Evolutionary conservation across 2,888 invertebrate species (phyloP).

Genomic region (Ecliptopera silaceata): DNA sequence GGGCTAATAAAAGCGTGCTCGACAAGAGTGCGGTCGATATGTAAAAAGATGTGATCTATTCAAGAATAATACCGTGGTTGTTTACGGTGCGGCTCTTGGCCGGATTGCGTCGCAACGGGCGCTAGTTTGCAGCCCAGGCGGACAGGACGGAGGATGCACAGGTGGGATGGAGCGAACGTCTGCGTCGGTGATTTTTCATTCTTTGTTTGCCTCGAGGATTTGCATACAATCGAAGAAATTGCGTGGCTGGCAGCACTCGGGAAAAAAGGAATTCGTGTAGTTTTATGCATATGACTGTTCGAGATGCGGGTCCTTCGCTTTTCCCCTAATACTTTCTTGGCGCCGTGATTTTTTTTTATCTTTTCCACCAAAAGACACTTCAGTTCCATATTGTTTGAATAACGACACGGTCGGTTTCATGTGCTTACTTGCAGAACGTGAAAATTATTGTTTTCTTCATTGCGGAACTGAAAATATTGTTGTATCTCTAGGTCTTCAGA

Average conservation of each 20-base stretch:
- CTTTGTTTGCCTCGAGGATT: constrained; percentile 78
- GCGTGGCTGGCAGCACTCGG: constrained; percentile 64
- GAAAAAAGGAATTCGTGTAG: constrained; percentile 68
- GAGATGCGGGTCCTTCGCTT: constrained; percentile 48
- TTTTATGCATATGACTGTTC: constrained; percentile 64
- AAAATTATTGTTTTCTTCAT: neutral
- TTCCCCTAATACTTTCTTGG: constrained; percentile 38
- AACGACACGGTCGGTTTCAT: neutral
- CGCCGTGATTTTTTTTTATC: constrained; percentile 27
- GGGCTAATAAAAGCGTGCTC: constrained; percentile 71
- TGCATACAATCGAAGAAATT: constrained; percentile 81
- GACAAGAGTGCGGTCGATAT: constrained; percentile 70
- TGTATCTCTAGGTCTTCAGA: neutral
- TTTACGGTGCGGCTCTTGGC: constrained; percentile 55
- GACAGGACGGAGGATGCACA: constrained; percentile 55
- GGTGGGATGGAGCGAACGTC: constrained; percentile 67
- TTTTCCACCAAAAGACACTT: constrained; percentile 16
- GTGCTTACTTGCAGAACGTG: neutral
- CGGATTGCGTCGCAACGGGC: constrained; percentile 56
- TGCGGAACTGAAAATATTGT: neutral
- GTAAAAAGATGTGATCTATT: constrained; percentile 73
- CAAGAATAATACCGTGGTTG: constrained; percentile 71
- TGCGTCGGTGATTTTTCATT: constrained; percentile 75
- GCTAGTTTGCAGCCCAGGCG: constrained; percentile 61
- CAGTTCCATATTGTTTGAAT: constrained; percentile 12